These are phyloP conservation scores for Stomatorhinus walkeri DNA, from an alignment of 2,797 vertebrate species.

Conservation along the genomic window DNA sequence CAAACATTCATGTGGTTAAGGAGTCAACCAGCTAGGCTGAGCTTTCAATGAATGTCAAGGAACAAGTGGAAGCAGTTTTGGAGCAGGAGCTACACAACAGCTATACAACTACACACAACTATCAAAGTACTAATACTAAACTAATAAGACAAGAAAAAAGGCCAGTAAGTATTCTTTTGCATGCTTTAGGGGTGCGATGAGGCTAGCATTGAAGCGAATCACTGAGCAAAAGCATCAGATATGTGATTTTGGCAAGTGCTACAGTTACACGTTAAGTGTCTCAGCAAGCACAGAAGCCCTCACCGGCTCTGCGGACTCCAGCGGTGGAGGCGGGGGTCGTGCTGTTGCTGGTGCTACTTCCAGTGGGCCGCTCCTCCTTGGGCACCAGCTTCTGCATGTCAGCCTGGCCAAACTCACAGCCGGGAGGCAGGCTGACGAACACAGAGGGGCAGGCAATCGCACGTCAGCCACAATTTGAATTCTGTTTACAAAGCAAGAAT, in stretches of 20 bases:
- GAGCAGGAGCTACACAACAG: neutral
- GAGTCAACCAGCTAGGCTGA: neutral
- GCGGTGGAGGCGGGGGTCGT: conserved; percentile 47
- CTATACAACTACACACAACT: neutral
- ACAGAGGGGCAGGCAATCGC: neutral
- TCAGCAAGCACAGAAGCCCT: neutral
- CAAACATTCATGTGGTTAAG: neutral
- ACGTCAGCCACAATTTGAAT: neutral
- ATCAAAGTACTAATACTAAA: neutral
- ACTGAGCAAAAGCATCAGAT: neutral
- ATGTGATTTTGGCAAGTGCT: neutral
- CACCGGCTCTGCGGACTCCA: conserved; percentile 76
- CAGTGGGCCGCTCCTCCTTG: conserved; percentile 79
- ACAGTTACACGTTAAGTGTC: neutral
- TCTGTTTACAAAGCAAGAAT: neutral
- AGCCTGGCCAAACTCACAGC: conserved; percentile 90
- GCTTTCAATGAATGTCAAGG: neutral
- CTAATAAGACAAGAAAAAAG: neutral
- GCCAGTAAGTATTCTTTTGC: neutral
- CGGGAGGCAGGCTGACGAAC: conserved; percentile 72
- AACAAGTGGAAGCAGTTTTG: neutral
- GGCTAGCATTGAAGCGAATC: neutral
- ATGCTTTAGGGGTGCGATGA: neutral
- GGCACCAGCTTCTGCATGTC: conserved; percentile 95
- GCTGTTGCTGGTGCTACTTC: conserved; percentile 32